Base-by-base conservation (phyloP, 2,888 invertebrate genomes). In the Hydrotaea cyrtoneurina region DNA sequence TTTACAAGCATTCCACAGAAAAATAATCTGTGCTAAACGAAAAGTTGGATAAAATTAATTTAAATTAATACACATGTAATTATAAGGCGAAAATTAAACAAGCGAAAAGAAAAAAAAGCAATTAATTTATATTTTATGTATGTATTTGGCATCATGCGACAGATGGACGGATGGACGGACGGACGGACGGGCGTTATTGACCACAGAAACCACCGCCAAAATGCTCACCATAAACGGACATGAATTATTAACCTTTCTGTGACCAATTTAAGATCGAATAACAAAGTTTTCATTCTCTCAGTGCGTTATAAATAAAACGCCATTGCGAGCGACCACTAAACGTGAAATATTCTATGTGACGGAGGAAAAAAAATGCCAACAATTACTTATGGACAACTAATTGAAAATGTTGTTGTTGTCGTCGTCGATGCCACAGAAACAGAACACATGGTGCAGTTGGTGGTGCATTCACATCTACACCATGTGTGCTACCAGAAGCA, bases 351-450 rank as follows among this genome's bases (percentile, higher is more conserved):
- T 57, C 57, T 57, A 57, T 57, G 10, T 39, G 21, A 66, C 11
- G 19, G 43, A 21, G 66, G 66, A 43, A 43, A 62, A 64, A 64
- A 23, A 69, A 43, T 66, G 3, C 21, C 43, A 69, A 69, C 69
- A 69, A 69, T 66, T 57, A 26, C 43, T 79, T 72, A 74, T 64
- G 69, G 36, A 39, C 62, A 72, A 78, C 50, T 64, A 72, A 72
- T 72, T 31, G 72, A 64, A 78, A 78, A 78, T 78, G 26, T 59
- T 59, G 59, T 43, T 26, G 59, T 3, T 26, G 26, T 26, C 26
- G 1, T 53, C 0, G 55, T 17, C 21, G 55, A 19, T 55, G 55
- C 21, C 23, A 11, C 26, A 13, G 55, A 17, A 31, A 31, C 19
- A 53, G 19, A 19, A 21, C 39, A 13, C 39, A 11, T 55, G 55